Evolutionary conservation across 64 coral and sea anemone species (phyloP).

Genomic region (Montipora cactus): DNA sequence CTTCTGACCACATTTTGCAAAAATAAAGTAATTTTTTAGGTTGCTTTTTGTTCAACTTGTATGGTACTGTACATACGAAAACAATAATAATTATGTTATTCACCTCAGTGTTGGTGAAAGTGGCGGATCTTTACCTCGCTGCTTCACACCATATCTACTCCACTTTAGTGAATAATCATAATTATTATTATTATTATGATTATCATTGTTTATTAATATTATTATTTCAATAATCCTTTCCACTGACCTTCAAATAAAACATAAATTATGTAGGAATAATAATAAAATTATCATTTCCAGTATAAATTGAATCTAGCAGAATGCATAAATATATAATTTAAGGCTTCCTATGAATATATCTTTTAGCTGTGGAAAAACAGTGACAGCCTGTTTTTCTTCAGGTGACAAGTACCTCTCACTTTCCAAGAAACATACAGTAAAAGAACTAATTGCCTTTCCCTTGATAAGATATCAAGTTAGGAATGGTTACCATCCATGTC

Average conservation of each 20-base stretch:
- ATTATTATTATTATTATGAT: too few species aligned
- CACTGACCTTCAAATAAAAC: neutral
- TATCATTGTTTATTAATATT: too few species aligned
- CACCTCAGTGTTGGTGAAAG: too few species aligned
- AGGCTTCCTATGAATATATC: constrained; percentile 7
- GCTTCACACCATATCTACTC: too few species aligned
- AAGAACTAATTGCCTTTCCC: neutral
- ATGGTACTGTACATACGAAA: too few species aligned
- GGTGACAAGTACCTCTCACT: neutral
- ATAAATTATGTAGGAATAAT: neutral
- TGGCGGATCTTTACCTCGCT: too few species aligned
- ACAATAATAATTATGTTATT: too few species aligned
- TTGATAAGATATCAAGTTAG: neutral
- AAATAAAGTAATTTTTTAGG: too few species aligned
- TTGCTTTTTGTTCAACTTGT: too few species aligned
- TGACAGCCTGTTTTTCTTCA: neutral
- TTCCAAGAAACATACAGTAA: neutral
- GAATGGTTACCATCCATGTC: too few species aligned
- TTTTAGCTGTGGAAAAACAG: neutral
- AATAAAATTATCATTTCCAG: neutral
- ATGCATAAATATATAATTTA: constrained; percentile 43
- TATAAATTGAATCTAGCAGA: neutral
- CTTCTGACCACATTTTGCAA: too few species aligned
- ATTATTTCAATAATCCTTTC: neutral
- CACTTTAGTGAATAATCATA: too few species aligned